Conservation (phyloP, 2,113 vertebrate genomes). For the Notiomystis cincta region DNA sequence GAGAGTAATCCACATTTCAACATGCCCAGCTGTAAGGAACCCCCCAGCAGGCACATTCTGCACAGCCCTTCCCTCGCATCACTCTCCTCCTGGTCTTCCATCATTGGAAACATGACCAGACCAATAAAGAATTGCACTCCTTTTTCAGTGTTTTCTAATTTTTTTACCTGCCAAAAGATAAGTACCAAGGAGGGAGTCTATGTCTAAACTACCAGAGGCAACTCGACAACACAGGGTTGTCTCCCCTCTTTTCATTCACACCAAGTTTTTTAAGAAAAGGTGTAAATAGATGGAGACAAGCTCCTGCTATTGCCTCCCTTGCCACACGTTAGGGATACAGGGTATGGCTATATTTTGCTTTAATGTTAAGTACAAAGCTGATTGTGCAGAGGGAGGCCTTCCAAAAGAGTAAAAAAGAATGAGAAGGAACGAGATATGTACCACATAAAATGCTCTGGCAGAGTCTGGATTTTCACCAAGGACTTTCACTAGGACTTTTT, state of each 20-base stretch:
- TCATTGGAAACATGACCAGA: not conserved
- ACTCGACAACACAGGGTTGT: accelerated
- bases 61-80: not conserved
- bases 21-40: not conserved
- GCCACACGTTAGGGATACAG: not conserved
- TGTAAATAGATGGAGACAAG: not conserved
- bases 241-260: not conserved
- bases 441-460: not conserved
- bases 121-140: not conserved
- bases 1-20: not conserved
- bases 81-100: not conserved
- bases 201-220: not conserved
- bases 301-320: not conserved
- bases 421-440: not conserved
- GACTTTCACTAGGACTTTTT: not conserved
- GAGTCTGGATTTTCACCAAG: not conserved
- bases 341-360: not conserved
- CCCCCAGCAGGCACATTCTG: not conserved
- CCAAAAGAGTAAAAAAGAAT: not conserved
- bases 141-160: not conserved
- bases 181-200: accelerated
- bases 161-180: not conserved
- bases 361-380: not conserved
- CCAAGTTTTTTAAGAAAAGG: accelerated
- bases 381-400: not conserved